These are phyloP conservation scores for Microplitis deprimator DNA, from an alignment of 2,888 invertebrate species.

Conservation along the genomic window DNA sequence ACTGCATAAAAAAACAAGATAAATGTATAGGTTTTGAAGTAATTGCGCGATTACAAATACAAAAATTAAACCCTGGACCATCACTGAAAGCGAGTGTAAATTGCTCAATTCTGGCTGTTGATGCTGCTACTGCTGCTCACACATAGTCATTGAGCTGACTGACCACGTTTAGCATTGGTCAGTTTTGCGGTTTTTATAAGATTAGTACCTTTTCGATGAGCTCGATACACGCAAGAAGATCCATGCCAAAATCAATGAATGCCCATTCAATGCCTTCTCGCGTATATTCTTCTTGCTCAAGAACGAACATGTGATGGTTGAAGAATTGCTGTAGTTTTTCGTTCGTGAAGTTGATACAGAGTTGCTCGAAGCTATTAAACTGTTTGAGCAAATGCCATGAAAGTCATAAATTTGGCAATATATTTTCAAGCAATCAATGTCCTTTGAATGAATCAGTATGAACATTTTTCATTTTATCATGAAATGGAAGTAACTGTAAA, in stretches of 20 bases:
- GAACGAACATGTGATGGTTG: slow-evolving; percentile 95
- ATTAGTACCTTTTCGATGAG: slow-evolving; percentile 89
- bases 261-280: slow-evolving; percentile 93
- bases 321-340: slow-evolving; percentile 95
- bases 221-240: slow-evolving; percentile 95
- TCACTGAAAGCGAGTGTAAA: slow-evolving; percentile 49
- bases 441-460: neutral
- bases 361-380: slow-evolving; percentile 93
- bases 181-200: slow-evolving; percentile 16
- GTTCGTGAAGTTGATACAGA: slow-evolving; percentile 95
- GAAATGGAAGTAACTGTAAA: too few species aligned
- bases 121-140: slow-evolving; percentile 25
- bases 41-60: neutral
- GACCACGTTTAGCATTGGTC: neutral
- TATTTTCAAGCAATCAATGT: slow-evolving; percentile 14
- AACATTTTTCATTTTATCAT: too few species aligned
- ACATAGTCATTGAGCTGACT: neutral
- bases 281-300: slow-evolving; percentile 94
- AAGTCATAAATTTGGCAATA: slow-evolving; percentile 25
- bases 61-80: slow-evolving; percentile 61
- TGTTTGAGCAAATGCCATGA: slow-evolving; percentile 65
- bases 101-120: slow-evolving; percentile 36
- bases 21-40: neutral
- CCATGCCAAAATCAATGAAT: slow-evolving; percentile 95
- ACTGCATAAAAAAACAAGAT: neutral